Evolutionary conservation across 2,888 invertebrate species (phyloP), one percentile per base, ranked within the genome.

Genomic region (Masnerella sp.): DNA sequence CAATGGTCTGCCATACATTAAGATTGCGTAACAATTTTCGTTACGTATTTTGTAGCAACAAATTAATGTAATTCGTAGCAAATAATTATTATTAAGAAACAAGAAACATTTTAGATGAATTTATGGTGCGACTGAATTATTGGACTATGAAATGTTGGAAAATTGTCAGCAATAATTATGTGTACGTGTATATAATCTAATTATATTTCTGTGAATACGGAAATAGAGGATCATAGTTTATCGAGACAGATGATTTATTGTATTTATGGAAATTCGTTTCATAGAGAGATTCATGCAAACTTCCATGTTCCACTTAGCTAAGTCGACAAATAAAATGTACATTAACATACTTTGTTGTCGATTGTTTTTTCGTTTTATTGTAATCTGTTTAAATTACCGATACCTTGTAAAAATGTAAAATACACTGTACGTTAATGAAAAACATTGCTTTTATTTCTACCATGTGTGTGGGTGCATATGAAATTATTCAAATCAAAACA

Each of bases 391-490:
- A n/a, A n/a, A n/a, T n/a, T n/a, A n/a, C n/a, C n/a, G n/a, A n/a
- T n/a, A n/a, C n/a, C n/a, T 32, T 65, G 65, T 65, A 65, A 65
- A 65, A 65, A 65, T 65, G 64, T 65, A 64, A 20, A 62, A 52
- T 49, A 61, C 25, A 52, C 18, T 15, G 2, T 30, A 25, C 18
- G 20, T 40, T 54, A n/a, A 42, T 36, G 5, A 14, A 45, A 28
- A n/a, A n/a, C n/a, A n/a, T n/a, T n/a, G n/a, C n/a, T n/a, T n/a
- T n/a, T n/a, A n/a, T n/a, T n/a, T n/a, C n/a, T n/a, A n/a, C n/a
- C n/a, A n/a, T n/a, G n/a, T n/a, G n/a, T n/a, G n/a, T n/a, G n/a
- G n/a, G n/a, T n/a, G n/a, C n/a, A n/a, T n/a, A n/a, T n/a, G n/a
- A n/a, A n/a, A n/a, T n/a, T n/a, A n/a, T n/a, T n/a, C n/a, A n/a